Evolutionary conservation across 2,113 vertebrate species (phyloP).

Genomic region (Corythaeola cristata): DNA sequence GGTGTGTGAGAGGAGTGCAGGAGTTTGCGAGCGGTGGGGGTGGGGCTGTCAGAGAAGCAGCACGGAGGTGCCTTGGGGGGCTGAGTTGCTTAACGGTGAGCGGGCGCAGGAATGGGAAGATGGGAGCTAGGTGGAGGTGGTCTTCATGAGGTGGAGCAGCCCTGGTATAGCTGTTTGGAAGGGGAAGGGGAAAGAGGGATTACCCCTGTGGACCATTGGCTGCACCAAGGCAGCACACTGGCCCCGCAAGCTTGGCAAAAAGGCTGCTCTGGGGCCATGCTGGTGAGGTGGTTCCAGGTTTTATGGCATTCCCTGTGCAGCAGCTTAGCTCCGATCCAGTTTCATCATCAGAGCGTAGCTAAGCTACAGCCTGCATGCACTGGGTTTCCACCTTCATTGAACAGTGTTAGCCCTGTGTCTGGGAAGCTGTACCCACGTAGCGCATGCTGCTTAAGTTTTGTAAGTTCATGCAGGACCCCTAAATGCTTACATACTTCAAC

Average conservation of each 20-base stretch:
- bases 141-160: no score
- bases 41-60: neutral
- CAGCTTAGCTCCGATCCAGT: neutral
- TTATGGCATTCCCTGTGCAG: rapidly evolving
- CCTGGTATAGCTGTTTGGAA: neutral
- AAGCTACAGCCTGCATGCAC: rapidly evolving
- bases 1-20: no score
- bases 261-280: rapidly evolving
- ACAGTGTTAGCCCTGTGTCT: neutral
- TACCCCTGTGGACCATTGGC: neutral
- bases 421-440: neutral
- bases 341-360: neutral
- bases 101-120: rapidly evolving
- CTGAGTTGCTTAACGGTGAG: rapidly evolving
- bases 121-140: no score
- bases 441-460: rapidly evolving
- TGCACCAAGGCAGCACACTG: neutral
- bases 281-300: neutral
- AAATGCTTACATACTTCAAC: neutral
- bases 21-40: no score
- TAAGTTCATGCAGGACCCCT: neutral
- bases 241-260: no score
- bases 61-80: rapidly evolving
- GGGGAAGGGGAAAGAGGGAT: no score
- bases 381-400: neutral